These are phyloP conservation scores for Drosophila nigricruria DNA, from an alignment of 2,888 invertebrate genomes.

Conservation along the genomic window DNA sequence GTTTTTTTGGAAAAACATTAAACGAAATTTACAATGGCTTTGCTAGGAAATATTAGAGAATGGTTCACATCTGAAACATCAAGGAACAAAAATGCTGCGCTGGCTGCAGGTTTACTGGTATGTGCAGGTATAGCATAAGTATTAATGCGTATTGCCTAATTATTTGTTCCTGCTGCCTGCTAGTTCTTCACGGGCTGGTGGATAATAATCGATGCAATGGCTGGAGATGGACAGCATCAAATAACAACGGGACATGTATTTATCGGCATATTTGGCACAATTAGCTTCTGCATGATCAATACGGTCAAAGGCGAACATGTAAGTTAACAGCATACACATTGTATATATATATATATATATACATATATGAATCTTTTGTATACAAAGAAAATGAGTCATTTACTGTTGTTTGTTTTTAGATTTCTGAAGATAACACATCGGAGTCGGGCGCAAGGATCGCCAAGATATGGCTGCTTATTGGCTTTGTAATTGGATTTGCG, in stretches of 20 bases:
- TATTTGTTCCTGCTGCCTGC: constrained; percentile 8
- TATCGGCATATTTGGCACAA: constrained; percentile 96
- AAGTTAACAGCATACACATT: constrained; percentile 42
- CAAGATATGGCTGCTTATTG: constrained; percentile 97
- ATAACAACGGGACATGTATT: constrained; percentile 93
- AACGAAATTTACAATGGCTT: constrained; percentile 86
- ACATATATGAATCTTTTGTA: neutral
- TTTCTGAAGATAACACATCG: constrained; percentile 81
- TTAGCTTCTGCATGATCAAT: constrained; percentile 98
- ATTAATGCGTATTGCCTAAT: constrained; percentile 20
- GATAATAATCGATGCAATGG: constrained; percentile 97
- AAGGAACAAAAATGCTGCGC: constrained; percentile 94
- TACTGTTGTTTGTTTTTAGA: constrained; percentile 45
- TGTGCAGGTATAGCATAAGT: constrained; percentile 72
- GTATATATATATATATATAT: neutral
- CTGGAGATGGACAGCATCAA: constrained; percentile 89
- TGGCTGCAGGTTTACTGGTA: constrained; percentile 95
- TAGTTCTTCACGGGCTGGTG: constrained; percentile 99
- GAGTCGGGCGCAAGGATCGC: constrained; percentile 93
- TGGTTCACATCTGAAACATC: constrained; percentile 95
- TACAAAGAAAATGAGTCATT: constrained; percentile 61
- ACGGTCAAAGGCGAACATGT: constrained; percentile 97
- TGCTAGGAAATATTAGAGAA: constrained; percentile 91
- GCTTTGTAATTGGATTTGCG: constrained; percentile 98
- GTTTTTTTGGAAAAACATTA: constrained; percentile 32